Evolutionary conservation across 2,113 vertebrate genomes (phyloP).

Genomic region (Eclectus roratus): DNA sequence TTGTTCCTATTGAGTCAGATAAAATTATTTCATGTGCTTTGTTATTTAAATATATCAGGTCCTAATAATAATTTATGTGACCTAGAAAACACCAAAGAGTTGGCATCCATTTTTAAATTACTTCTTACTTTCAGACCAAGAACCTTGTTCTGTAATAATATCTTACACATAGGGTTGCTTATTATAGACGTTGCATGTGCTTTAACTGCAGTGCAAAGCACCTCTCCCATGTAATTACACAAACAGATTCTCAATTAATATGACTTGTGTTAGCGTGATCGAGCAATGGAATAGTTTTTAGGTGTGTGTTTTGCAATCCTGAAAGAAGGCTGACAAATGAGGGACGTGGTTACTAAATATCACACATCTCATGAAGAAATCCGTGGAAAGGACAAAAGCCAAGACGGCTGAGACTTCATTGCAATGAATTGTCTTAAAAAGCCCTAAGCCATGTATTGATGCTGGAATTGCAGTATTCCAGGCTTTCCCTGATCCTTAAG

Average conservation of each 20-base stretch:
- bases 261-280: conserved; percentile 60
- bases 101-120: conserved; percentile 43
- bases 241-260: conserved; percentile 62
- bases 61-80: conserved; percentile 51
- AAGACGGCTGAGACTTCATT: neutral
- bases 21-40: conserved; percentile 8
- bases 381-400: conserved; percentile 5
- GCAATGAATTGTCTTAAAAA: neutral
- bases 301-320: conserved; percentile 52
- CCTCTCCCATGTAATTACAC: conserved; percentile 70
- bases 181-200: conserved; percentile 61
- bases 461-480: neutral
- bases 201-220: conserved; percentile 57
- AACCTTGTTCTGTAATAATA: conserved; percentile 52
- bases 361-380: neutral
- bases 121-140: conserved; percentile 46
- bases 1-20: conserved; percentile 40
- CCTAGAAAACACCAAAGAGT: conserved; percentile 44
- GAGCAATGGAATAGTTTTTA: conserved; percentile 47
- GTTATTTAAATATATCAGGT: conserved; percentile 20
- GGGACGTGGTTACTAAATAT: conserved; percentile 15
- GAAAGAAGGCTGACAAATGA: conserved; percentile 8
- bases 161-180: conserved; percentile 38
- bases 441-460: neutral
- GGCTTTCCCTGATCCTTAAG: neutral